These are phyloP conservation scores for Cyclina sinensis DNA, from an alignment of 1,140 invertebrate species.

Conservation along the genomic window DNA sequence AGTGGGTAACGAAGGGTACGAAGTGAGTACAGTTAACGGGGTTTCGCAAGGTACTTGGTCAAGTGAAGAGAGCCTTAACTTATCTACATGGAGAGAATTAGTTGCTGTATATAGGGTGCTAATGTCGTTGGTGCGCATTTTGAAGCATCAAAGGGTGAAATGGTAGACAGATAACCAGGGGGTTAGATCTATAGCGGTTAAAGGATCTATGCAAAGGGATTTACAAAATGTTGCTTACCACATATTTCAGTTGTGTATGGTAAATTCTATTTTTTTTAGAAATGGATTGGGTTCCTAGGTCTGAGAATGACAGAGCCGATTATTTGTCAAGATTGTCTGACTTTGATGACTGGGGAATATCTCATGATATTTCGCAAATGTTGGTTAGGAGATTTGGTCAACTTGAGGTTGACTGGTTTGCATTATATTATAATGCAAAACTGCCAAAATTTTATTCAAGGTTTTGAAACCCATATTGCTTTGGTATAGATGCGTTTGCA, in stretches of 20 bases:
- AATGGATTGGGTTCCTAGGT: constrained; percentile 17
- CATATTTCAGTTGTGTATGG: constrained; percentile 15
- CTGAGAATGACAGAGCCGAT: constrained; percentile 30
- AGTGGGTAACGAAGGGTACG: constrained; percentile 14
- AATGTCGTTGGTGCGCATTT: not conserved
- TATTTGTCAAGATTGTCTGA: constrained; percentile 20
- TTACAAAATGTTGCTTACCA: not conserved
- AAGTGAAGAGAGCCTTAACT: not conserved
- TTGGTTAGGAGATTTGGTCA: not conserved
- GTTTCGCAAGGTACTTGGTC: constrained; percentile 4
- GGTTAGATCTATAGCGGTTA: not conserved
- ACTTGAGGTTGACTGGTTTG: constrained; percentile 46
- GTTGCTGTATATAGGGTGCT: not conserved
- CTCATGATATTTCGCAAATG: not conserved
- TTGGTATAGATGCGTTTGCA: constrained; percentile 41
- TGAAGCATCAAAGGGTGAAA: not conserved
- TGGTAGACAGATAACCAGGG: constrained; percentile 21
- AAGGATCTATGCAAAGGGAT: constrained; percentile 34
- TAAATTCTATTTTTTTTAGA: constrained; percentile 4
- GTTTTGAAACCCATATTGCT: constrained; percentile 8
- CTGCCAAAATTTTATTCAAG: constrained; percentile 42
- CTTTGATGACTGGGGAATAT: constrained; percentile 20
- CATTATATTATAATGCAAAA: constrained; percentile 36
- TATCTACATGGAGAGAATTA: not conserved
- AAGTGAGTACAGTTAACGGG: constrained; percentile 21